phyloP scores from a whole-genome alignment of 1,140 invertebrate genomes.

The Apis dorsata region DNA sequence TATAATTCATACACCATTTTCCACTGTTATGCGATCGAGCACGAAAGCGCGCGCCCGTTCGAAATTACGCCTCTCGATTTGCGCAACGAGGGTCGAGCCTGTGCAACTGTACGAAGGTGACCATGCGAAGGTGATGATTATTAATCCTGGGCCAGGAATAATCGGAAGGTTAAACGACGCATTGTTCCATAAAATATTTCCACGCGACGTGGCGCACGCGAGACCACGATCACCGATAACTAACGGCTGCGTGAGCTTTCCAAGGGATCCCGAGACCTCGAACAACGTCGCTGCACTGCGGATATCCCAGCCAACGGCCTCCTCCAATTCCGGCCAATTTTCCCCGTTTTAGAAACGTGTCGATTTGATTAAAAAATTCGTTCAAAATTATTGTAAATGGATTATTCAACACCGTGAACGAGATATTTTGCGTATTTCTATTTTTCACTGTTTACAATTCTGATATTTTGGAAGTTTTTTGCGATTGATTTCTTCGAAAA shows the following conservation, averaged over 20 bases:
- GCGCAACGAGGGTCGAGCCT: no score
- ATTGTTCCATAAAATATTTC: slow-evolving; percentile 20
- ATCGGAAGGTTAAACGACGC: slow-evolving; percentile 48
- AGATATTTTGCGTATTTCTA: no score
- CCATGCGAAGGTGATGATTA: slow-evolving; percentile 47
- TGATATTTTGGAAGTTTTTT: no score
- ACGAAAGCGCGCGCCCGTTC: neutral
- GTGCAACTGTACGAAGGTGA: neutral
- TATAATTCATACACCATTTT: no score
- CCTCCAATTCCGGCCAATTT: no score
- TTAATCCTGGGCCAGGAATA: slow-evolving; percentile 32
- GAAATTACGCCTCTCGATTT: slow-evolving; percentile 29
- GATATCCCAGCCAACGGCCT: slow-evolving; percentile 14
- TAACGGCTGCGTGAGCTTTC: slow-evolving; percentile 53
- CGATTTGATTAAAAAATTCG: no score
- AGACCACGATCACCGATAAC: slow-evolving; percentile 45
- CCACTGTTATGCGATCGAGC: no score
- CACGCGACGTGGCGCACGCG: slow-evolving; percentile 23
- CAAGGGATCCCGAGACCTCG: slow-evolving; percentile 18
- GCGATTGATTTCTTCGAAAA: no score
- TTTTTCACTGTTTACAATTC: no score
- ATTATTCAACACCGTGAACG: no score
- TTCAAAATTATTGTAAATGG: no score
- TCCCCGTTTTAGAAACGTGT: neutral
- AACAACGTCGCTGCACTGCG: slow-evolving; percentile 54